Evolutionary conservation across 2,888 invertebrate genomes (phyloP), one percentile per base, ranked within the genome.

Genomic region (Mellilla xanthometata): DNA sequence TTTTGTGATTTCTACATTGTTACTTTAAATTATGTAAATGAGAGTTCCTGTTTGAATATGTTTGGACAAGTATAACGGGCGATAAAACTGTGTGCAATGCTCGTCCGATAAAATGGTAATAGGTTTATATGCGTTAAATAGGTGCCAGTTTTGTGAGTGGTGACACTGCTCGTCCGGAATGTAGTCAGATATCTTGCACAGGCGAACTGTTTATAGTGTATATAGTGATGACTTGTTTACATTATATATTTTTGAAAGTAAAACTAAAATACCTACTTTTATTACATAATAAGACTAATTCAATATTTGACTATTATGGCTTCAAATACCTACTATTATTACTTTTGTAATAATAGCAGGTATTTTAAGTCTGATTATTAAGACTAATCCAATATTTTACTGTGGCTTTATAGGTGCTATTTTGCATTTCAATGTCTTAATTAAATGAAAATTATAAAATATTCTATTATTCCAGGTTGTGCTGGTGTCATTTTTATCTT

Each of bases 381-480:
- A n/a, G n/a, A n/a, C n/a, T n/a, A n/a, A n/a, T n/a, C n/a, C n/a
- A n/a, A n/a, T n/a, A n/a, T 12, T 3, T 9, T 19, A 38, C 28
- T 27, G 7, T 27, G 13, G 12, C n/a, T 27, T 19, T 19, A 19
- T 19, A 1, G 1, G 4, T 3, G 4, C 15, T 19, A 5, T 6
- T 19, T 3, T 15, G 6, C 15, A 5, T 19, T 19, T 19, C 15
- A 19, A 19, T 12, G 2, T 9, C 6, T 10, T 35, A 27, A n/a
- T 28, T 28, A 36, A 15, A n/a, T 5, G 12, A 23, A n/a, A 9
- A 24, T 3, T 7, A 8, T 29, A 22, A 15, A 7, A 24, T 8
- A 7, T 27, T 29, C 7, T 26, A 41, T 43, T 7, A 50, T 81
- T 84, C 38, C 79, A 87, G 86, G 52, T 73, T 36, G 49, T 77